Base-by-base conservation (phyloP, 2,113 vertebrate species). In the Haemorhous mexicanus region DNA sequence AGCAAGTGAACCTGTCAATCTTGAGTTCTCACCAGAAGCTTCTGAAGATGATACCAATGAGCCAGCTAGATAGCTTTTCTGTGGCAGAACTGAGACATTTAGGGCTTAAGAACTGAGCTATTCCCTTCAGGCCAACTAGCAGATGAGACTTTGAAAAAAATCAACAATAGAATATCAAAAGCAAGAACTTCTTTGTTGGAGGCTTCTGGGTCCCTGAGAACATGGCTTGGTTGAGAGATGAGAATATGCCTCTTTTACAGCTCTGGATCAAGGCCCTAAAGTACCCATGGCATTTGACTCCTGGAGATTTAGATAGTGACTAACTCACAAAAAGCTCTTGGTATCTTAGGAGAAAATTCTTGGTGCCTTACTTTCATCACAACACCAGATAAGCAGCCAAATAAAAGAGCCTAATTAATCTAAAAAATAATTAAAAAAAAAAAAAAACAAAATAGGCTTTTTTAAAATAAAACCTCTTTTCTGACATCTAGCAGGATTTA, bases 101-200 rank as follows among this genome's bases (percentile, higher is more conserved):
- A 75, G 26, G 44, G 61, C 64, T 95, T 94, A 93, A 90, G 80
- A 94, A 82, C 66, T 53, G 56, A 95, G 89, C 24, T 93, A 87
- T 81, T 95, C 87, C 94, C 91, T 93, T 72, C 69, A 93, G 93
- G 58, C 61, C 2, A 7, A 52, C 76, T 41, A 93, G 46, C 32
- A 95, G 46, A 2, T 58, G n/a, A 91, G 49, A 62, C 94, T 95
- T 95, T 95, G 87, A 96, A 93, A 90, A 89, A 94, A 89, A 89
- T 53, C 91, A 94, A 76, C 89, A 95, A 78, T 76, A 46, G 77
- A 95, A 87, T 90, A 89, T 94, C 93, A 95, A 95, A 95, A 91
- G 84, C 68, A 69, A 81, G 22, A 84, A 93, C 7, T 59, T 72
- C 84, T 95, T 94, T 97, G 80, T 47, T 81, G 56, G 19, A 6